These are phyloP conservation scores for Vimba vimba DNA, from an alignment of 2,113 vertebrate species.

Conservation along the genomic window DNA sequence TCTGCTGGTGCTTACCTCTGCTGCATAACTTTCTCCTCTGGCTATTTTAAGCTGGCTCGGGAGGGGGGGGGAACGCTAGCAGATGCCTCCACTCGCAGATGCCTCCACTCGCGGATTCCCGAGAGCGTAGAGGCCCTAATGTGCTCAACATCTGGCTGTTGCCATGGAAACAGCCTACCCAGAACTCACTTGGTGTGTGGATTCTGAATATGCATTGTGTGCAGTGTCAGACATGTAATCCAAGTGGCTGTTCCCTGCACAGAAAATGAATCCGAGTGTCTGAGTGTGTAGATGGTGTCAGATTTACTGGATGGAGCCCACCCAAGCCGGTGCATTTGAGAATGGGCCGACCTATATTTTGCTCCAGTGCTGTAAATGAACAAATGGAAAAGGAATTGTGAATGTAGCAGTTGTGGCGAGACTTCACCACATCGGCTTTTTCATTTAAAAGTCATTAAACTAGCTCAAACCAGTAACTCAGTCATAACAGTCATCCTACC, in stretches of 20 bases:
- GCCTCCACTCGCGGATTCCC: slow-evolving; percentile 52
- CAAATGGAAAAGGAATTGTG: slow-evolving; percentile 17
- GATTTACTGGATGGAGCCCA: neutral
- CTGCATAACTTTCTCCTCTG: slow-evolving; percentile 54
- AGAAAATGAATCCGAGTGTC: neutral
- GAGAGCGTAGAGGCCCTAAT: slow-evolving; percentile 58
- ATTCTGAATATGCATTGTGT: neutral
- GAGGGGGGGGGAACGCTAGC: slow-evolving; percentile 63
- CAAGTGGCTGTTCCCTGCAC: neutral
- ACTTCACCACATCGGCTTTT: neutral
- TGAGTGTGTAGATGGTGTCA: neutral
- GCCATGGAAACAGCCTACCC: slow-evolving; percentile 66
- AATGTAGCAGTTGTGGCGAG: slow-evolving; percentile 6
- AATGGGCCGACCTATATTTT: neutral
- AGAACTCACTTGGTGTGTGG: slow-evolving; percentile 37
- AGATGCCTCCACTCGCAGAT: slow-evolving; percentile 72
- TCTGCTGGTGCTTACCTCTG: slow-evolving; percentile 50
- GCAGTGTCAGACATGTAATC: neutral
- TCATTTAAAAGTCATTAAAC: slow-evolving; percentile 6
- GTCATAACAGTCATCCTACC: neutral
- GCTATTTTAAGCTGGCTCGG: slow-evolving; percentile 72
- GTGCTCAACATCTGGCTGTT: slow-evolving; percentile 73
- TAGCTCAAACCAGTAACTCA: neutral
- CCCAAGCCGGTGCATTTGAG: neutral
- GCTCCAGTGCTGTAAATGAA: neutral